Evolutionary conservation across 2,797 vertebrate species (phyloP), one percentile per base, ranked within the genome.

Genomic region (Okamejei kenojei): DNA sequence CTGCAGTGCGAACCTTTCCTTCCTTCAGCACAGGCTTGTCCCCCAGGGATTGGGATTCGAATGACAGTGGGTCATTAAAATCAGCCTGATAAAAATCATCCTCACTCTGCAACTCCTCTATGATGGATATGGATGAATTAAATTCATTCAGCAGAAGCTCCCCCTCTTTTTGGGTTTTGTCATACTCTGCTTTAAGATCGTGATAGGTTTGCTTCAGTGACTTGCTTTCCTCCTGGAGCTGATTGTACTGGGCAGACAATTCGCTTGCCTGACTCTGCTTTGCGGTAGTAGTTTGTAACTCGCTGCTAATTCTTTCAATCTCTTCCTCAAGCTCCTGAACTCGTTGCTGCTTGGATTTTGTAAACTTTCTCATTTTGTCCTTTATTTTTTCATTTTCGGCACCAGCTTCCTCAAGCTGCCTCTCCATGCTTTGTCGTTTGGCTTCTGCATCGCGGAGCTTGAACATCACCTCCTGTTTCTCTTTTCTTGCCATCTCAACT

Each of bases 381-480:
- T 97, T 97, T 0, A 97, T 78, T 79, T 94, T 93, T 10, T 94
- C 95, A 38, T 96, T 97, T 95, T 97, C 97, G 19, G 96, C 95
- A 84, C 95, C 93, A 9, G 95, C 93, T n/a, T 96, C 95, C 74
- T 94, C 94, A 35, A 96, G 93, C 71, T 94, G 95, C 58, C 96
- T 96, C 93, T 96, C 94, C 93, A 97, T 82, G 26, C 93, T 86
- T 78, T 96, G 96, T 93, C 95, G 95, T 94, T 97, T 96, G 3
- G 94, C 94, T 93, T 97, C 95, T 1, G 93, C 94, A 93, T 96
- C 95, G 93, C 96, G 96, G 23, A 95, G 81, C 90, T 95, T 97
- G 0, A 96, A 94, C 90, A 97, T 81, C 32, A 96, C 96, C 76
- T 98, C 97, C 94, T 97, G 97, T 17, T 97, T 95, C n/a, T 98